phyloP scores from a whole-genome alignment of 64 coral and sea anemone genomes.

The Actinia equina region DNA sequence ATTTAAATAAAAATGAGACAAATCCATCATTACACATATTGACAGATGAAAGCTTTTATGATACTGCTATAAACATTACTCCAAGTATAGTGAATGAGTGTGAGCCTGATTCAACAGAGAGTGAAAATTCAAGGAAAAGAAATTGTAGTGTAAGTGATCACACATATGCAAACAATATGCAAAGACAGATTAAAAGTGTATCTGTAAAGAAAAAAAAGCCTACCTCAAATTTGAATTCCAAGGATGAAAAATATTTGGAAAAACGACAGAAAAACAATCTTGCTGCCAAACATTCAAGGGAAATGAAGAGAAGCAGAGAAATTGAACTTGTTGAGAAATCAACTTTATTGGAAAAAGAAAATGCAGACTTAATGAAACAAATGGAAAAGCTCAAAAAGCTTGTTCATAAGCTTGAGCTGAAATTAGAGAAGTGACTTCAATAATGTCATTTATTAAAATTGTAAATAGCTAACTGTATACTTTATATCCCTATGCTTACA shows the following conservation, averaged over 20 bases:
- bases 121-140: neutral
- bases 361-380: conserved; percentile 23
- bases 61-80: neutral
- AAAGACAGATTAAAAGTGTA: neutral
- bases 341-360: conserved; percentile 32
- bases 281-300: conserved; percentile 39
- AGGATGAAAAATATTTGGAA: conserved; percentile 37
- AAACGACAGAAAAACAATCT: conserved; percentile 51
- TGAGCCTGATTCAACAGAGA: neutral
- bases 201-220: neutral
- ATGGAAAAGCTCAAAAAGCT: conserved; percentile 14
- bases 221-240: neutral
- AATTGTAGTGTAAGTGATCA: neutral
- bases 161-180: neutral
- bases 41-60: neutral
- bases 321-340: conserved; percentile 26
- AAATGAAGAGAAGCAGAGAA: conserved; percentile 39
- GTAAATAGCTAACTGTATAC: neutral
- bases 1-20: neutral
- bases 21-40: neutral
- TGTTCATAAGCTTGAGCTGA: conserved; percentile 26
- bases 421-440: neutral
- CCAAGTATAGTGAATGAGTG: neutral
- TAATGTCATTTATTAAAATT: neutral
- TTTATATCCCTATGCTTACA: too few relatives aligned